Percentiles rank a stretch among this genome's conserved stretches.
phyloP scores from a whole-genome alignment of 2,113 vertebrate species.

The Emberiza fucata region DNA sequence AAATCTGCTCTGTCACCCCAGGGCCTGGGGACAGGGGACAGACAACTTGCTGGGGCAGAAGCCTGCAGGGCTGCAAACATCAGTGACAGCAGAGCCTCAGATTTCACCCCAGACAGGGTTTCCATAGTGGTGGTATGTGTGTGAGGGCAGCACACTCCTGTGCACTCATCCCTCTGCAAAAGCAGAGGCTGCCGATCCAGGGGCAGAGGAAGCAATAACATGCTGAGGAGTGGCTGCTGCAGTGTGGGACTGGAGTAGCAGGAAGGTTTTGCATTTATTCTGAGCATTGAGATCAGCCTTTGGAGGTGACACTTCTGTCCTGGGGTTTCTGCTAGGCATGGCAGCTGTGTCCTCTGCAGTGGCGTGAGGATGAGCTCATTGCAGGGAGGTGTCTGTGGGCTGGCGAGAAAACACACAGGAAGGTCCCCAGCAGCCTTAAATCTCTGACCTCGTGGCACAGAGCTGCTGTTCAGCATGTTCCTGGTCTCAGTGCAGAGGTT shows the following conservation, averaged over 20 bases:
- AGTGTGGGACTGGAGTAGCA: neutral
- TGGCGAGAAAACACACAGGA: accelerated
- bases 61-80: neutral
- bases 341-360: neutral
- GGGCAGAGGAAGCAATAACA: neutral
- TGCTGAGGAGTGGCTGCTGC: neutral
- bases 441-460: neutral
- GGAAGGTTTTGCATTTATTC: neutral
- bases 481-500: neutral
- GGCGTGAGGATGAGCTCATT: neutral
- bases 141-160: neutral
- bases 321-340: neutral
- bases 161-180: neutral
- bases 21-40: accelerated
- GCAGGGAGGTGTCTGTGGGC: neutral
- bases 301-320: neutral
- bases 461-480: neutral
- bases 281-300: neutral
- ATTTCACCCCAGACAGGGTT: neutral
- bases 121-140: neutral
- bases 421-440: neutral
- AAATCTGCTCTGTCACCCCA: neutral
- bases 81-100: neutral
- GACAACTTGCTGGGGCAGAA: neutral
- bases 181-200: neutral